Conservation (phyloP, 2,797 vertebrate species). For the Sebastes oblongus region DNA sequence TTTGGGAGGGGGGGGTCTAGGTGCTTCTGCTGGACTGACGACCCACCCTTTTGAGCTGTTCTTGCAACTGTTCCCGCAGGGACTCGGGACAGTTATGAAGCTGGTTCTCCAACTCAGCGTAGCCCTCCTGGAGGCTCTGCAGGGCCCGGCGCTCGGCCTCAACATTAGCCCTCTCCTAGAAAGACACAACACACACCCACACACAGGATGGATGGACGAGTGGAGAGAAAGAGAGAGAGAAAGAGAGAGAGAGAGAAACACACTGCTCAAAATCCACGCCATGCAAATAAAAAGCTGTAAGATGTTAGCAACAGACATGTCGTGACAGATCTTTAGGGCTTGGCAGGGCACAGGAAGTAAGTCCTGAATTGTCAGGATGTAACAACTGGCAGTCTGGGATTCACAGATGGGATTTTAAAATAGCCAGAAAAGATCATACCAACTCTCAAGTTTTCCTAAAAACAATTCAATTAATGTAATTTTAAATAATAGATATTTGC, state of each 20-base stretch:
- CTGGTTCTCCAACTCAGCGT: slow-evolving; percentile 94
- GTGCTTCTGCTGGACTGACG: slow-evolving; percentile 38
- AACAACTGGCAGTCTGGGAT: background rate
- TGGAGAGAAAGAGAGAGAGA: slow-evolving; percentile 36
- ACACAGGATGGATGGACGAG: slow-evolving; percentile 59
- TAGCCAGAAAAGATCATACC: background rate
- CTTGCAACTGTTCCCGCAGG: slow-evolving; percentile 93
- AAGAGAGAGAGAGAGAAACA: slow-evolving; percentile 52
- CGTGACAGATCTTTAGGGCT: slow-evolving; percentile 21
- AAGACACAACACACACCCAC: slow-evolving; percentile 75
- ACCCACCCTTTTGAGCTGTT: slow-evolving; percentile 98
- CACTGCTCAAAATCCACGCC: slow-evolving; percentile 74
- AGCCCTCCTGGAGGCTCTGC: slow-evolving; percentile 90
- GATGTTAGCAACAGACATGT: slow-evolving; percentile 79
- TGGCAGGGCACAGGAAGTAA: background rate
- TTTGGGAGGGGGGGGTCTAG: background rate
- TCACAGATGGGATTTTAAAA: background rate
- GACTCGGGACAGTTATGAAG: slow-evolving; percentile 98
- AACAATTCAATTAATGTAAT: background rate
- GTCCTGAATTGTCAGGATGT: background rate
- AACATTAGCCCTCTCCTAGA: slow-evolving; percentile 96
- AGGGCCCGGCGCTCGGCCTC: slow-evolving; percentile 92
- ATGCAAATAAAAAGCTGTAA: slow-evolving; percentile 78
- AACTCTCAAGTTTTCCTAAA: background rate
- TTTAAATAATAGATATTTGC: background rate